phyloP scores from a whole-genome alignment of 2,888 invertebrate genomes.

The Spilosoma lubricipeda region DNA sequence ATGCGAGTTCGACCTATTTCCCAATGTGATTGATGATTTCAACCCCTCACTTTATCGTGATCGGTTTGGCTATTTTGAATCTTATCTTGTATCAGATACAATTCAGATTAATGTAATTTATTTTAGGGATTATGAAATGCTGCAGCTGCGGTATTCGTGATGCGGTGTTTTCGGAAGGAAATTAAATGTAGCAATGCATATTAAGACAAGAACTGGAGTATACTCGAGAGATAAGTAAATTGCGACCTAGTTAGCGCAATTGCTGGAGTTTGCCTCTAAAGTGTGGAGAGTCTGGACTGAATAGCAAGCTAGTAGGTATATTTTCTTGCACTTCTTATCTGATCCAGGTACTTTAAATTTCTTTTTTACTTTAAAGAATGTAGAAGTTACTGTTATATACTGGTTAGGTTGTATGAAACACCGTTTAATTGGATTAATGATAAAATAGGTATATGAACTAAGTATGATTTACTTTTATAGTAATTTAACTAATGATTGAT shows the following conservation, averaged over 20 bases:
- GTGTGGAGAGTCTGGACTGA: conserved; percentile 44
- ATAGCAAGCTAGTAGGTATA: conserved; percentile 48
- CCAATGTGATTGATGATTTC: conserved; percentile 70
- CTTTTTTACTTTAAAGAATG: too few species aligned
- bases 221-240: conserved; percentile 53
- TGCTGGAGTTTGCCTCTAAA: conserved; percentile 54
- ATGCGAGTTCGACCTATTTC: conserved; percentile 69
- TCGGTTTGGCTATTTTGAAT: conserved; percentile 47
- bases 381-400: too few species aligned
- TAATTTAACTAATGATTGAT: too few species aligned
- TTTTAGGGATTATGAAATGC: conserved; percentile 24
- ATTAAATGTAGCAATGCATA: conserved; percentile 47
- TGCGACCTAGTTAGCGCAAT: conserved; percentile 55
- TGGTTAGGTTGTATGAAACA: too few species aligned
- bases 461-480: too few species aligned
- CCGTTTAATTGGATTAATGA: too few species aligned
- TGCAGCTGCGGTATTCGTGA: conserved; percentile 39
- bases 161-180: conserved; percentile 41
- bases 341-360: conserved; percentile 18
- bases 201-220: conserved; percentile 48
- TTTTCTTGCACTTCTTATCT: conserved; percentile 48
- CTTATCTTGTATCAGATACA: conserved; percentile 35
- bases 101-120: conserved; percentile 23
- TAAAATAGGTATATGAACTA: too few species aligned
- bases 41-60: conserved; percentile 60